phyloP scores from a whole-genome alignment of 2,113 vertebrate species.

The Lophius piscatorius region DNA sequence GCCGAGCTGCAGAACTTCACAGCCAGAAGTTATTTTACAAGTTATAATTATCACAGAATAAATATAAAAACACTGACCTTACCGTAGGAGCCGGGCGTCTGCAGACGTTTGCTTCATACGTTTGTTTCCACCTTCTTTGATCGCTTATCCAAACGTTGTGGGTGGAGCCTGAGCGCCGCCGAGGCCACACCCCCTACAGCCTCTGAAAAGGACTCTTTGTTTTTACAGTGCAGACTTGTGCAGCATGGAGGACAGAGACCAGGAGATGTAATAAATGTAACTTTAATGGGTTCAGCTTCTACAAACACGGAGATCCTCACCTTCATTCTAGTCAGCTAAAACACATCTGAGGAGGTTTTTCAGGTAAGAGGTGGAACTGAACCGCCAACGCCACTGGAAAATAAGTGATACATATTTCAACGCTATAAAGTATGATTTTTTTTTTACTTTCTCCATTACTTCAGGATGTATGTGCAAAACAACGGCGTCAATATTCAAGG shows the following conservation, averaged over 20 bases:
- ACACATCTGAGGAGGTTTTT: slow-evolving; percentile 16
- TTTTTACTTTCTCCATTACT: slow-evolving; percentile 16
- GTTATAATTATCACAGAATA: too few relatives aligned
- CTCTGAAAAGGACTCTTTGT: too few relatives aligned
- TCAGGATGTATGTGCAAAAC: slow-evolving; percentile 62
- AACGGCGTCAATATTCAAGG: slow-evolving; percentile 56
- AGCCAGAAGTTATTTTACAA: background rate
- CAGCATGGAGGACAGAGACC: slow-evolving; percentile 1
- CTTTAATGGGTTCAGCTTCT: slow-evolving; percentile 57
- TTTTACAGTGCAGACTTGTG: background rate
- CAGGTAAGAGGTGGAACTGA: slow-evolving; percentile 13
- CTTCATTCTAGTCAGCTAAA: slow-evolving; percentile 41
- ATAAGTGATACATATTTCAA: slow-evolving; percentile 23
- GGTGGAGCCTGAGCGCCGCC: slow-evolving; percentile 49
- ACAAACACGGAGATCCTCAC: slow-evolving; percentile 45
- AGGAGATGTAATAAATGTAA: slow-evolving; percentile 34
- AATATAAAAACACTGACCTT: slow-evolving; percentile 53
- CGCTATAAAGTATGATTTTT: slow-evolving; percentile 14
- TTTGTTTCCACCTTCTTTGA: slow-evolving; percentile 14
- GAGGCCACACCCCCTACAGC: too few relatives aligned
- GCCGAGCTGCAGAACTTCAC: background rate
- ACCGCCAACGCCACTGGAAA: slow-evolving; percentile 2
- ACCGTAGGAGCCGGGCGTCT: slow-evolving; percentile 17
- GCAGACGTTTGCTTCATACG: slow-evolving; percentile 28
- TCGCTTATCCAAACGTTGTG: slow-evolving; percentile 41